Percentiles rank a stretch among this genome's conserved stretches.
Evolutionary conservation across 2,888 invertebrate species (phyloP).

Genomic region (Ctena decussata): DNA sequence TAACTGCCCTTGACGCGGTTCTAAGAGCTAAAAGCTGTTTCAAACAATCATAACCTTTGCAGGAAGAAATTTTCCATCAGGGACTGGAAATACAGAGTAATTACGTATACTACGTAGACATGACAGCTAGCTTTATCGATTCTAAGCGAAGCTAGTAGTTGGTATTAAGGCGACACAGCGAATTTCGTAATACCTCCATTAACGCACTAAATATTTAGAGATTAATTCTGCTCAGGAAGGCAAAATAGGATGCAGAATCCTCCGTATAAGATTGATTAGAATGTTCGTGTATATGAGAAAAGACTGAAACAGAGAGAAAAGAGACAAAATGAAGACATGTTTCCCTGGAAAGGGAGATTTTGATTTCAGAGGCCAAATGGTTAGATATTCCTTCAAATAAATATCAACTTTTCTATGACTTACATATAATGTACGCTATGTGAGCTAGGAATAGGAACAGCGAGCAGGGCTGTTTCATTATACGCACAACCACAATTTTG

Average conservation of each 20-base stretch:
- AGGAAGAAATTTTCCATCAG: constrained; percentile 38
- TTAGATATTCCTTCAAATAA: no score
- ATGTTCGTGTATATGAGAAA: no score
- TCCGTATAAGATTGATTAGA: no score
- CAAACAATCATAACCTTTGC: constrained; percentile 42
- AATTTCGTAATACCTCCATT: constrained; percentile 7
- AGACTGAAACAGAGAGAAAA: no score
- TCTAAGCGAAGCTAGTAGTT: constrained; percentile 7
- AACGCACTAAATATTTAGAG: constrained; percentile 6
- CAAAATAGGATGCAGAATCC: not conserved
- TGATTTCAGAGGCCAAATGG: no score
- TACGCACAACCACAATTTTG: no score
- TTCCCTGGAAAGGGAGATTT: no score
- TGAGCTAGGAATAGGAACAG: no score
- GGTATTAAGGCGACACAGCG: constrained; percentile 12
- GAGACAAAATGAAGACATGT: no score
- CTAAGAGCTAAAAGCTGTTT: constrained; percentile 29
- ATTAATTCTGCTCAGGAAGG: not conserved
- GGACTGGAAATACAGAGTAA: constrained; percentile 30
- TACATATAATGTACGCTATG: no score
- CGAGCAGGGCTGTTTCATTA: no score
- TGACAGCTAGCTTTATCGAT: constrained; percentile 48
- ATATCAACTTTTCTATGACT: no score
- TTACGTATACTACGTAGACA: constrained; percentile 56
- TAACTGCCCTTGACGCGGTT: constrained; percentile 22